Percentiles rank a stretch among this genome's conserved stretches.
Conservation (phyloP, 2,888 invertebrate genomes). For the Drosophila merina region DNA sequence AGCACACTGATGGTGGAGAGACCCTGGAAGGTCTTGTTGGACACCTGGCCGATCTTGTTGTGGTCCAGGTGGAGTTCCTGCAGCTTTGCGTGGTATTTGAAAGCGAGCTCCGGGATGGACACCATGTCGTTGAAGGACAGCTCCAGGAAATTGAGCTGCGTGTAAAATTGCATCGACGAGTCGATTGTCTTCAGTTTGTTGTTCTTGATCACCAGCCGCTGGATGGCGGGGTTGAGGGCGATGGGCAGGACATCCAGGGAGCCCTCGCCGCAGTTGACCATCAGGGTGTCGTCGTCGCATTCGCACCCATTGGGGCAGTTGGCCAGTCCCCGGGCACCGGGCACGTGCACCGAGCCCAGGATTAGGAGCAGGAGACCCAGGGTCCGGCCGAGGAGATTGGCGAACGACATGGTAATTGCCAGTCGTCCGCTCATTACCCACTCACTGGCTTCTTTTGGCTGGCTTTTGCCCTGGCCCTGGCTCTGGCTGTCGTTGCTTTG, state of each 20-base stretch:
- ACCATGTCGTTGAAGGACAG: slow-evolving; percentile 93
- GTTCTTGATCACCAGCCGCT: slow-evolving; percentile 92
- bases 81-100: slow-evolving; percentile 91
- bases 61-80: slow-evolving; percentile 93
- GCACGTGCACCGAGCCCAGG: slow-evolving; percentile 47
- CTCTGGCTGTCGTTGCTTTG: neutral
- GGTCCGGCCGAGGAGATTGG: slow-evolving; percentile 25
- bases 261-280: slow-evolving; percentile 93
- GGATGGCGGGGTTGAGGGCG: slow-evolving; percentile 95
- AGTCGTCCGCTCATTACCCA: slow-evolving; percentile 53
- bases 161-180: slow-evolving; percentile 94
- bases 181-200: slow-evolving; percentile 95
- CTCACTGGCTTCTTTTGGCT: slow-evolving; percentile 5
- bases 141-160: slow-evolving; percentile 93
- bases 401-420: slow-evolving; percentile 66
- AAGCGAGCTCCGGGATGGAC: slow-evolving; percentile 91
- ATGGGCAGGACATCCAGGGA: slow-evolving; percentile 95
- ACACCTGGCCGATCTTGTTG: slow-evolving; percentile 92
- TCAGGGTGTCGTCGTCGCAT: slow-evolving; percentile 95
- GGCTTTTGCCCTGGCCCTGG: neutral
- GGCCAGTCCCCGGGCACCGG: slow-evolving; percentile 84
- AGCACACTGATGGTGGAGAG: slow-evolving; percentile 91
- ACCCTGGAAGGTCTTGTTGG: slow-evolving; percentile 92
- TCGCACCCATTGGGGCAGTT: slow-evolving; percentile 94
- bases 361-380: slow-evolving; percentile 25